Evolutionary conservation across 2,113 vertebrate genomes (phyloP), one percentile per base, ranked within the genome.

Genomic region (Gasterosteus aculeatus): DNA sequence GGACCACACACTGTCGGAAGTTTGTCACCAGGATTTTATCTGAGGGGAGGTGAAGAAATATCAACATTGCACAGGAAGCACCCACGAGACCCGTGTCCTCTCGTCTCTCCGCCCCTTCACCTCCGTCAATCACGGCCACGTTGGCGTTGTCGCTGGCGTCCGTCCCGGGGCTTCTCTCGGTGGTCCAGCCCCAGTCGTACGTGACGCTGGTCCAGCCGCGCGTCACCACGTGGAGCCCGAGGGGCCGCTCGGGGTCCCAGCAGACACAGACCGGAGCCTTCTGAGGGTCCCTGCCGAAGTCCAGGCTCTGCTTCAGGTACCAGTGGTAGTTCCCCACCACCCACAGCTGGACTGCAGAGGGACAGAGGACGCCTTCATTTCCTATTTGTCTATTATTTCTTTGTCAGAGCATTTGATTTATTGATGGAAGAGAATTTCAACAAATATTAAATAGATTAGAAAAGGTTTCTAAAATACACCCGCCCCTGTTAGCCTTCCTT

Each of bases 291-390:
- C 56, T 77, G 51, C 94, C 92, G 5, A 98, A 98, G 88, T 94
- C 89, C 2, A 99, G 93, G 57, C 93, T 97, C 88, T 99, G 98
- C 76, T 99, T 99, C 85, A 99, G 94, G 74, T 99, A 99, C 98
- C 97, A 99, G 92, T 98, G 97, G 81, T 98, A 98, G 93, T 99
- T 99, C 2, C 95, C 95, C 51, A 95, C 93, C 0, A 93, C 94
- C 98, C 98, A 99, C 53, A 99, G 92, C 88, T 99, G 97, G 91
- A 99, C 98, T 99, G 81, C 0, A 81, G 72, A 33, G 2, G 10
- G 0, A 60, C 16, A 72, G 4, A 11, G 0, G 53, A 19, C 11
- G 19, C 15, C 12, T 22, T 63, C 15, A 38, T 10, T 22, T 6
- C 31, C 1, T 18, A 10, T 29, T 29, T 44, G 4, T 6, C 35